Conservation (phyloP, 2,888 invertebrate species). For the Choristoneura rosaceana region DNA sequence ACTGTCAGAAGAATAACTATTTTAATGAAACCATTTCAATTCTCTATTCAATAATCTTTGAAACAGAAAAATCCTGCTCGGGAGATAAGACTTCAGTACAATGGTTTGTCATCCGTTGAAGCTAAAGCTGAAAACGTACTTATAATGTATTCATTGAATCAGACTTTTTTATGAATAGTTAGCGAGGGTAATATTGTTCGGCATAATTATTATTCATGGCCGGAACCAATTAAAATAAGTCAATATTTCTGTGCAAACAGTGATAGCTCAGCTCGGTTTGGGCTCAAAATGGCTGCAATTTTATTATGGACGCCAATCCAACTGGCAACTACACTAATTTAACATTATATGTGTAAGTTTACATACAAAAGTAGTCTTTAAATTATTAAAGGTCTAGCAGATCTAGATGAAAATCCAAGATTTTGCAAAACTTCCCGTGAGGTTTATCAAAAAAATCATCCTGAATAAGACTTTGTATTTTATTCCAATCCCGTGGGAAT, state of each 20-base stretch:
- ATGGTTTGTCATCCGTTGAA: neutral
- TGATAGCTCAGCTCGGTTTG: slow-evolving; percentile 39
- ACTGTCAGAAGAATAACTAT: neutral
- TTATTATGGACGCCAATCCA: slow-evolving; percentile 17
- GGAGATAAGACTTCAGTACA: slow-evolving; percentile 29
- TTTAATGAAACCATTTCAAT: neutral
- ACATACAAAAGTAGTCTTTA: neutral
- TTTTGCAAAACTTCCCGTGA: no score
- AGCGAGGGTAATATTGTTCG: slow-evolving; percentile 38
- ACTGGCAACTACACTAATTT: neutral
- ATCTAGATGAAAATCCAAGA: no score
- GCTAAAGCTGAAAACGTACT: slow-evolving; percentile 1
- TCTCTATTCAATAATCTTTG: neutral
- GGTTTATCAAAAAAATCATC: no score
- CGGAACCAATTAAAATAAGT: slow-evolving; percentile 42
- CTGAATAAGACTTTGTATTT: no score
- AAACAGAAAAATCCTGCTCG: neutral
- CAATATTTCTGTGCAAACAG: slow-evolving; percentile 42
- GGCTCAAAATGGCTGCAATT: slow-evolving; percentile 33
- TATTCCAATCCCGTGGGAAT: no score
- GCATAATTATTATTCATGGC: slow-evolving; percentile 42
- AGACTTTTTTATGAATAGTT: slow-evolving; percentile 37
- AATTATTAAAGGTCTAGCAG: no score
- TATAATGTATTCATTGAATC: slow-evolving; percentile 18
- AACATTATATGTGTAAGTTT: neutral